These are phyloP conservation scores for Poeciliopsis paucimaculata DNA, from an alignment of 2,797 vertebrate species.

Conservation along the genomic window DNA sequence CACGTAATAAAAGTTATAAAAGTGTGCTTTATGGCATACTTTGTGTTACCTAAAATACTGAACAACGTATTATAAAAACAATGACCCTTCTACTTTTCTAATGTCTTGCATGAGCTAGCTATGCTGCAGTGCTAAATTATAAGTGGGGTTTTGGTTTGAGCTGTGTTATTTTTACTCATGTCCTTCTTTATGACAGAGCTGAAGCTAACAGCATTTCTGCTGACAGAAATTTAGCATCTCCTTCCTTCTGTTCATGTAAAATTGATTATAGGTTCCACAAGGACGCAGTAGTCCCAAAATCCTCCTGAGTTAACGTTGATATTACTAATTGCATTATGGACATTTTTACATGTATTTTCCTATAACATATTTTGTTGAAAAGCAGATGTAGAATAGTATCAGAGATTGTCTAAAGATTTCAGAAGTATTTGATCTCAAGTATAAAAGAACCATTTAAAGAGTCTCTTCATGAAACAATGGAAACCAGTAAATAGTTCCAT, in stretches of 20 bases:
- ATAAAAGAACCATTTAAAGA: not conserved
- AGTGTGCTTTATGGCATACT: not conserved
- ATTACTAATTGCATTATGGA: not conserved
- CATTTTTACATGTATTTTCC: not conserved
- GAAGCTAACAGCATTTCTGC: not conserved
- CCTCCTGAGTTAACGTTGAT: not conserved
- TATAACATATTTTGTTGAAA: not conserved
- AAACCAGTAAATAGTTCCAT: not conserved
- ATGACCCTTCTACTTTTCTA: not conserved
- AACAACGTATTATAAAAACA: not conserved
- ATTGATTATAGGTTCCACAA: not conserved
- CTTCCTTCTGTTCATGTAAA: not conserved
- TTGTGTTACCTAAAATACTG: not conserved
- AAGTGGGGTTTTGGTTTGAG: not conserved
- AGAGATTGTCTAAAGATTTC: not conserved
- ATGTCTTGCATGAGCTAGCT: not conserved
- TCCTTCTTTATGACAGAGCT: not conserved
- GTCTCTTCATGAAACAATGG: not conserved
- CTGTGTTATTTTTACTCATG: not conserved
- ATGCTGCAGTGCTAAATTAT: not conserved
- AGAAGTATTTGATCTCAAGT: not conserved
- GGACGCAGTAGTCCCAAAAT: not conserved
- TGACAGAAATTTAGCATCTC: not conserved
- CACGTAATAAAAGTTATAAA: not conserved
- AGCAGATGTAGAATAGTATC: not conserved